These are phyloP conservation scores for Tilapia sparmanii DNA, from an alignment of 2,113 vertebrate genomes.

Conservation along the genomic window DNA sequence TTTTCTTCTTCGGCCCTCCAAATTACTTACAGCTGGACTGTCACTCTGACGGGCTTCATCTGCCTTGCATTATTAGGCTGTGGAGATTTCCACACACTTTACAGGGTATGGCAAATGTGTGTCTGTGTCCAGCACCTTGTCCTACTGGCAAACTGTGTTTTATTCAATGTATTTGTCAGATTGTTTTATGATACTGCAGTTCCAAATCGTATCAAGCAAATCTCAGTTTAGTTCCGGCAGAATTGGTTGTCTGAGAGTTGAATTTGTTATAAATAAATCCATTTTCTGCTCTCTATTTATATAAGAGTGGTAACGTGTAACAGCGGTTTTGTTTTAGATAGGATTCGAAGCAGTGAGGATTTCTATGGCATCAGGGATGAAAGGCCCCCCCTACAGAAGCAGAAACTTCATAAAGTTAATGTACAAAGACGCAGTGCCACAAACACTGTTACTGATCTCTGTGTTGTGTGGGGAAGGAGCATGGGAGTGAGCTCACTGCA, in stretches of 20 bases:
- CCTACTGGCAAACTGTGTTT: neutral
- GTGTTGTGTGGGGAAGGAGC: neutral
- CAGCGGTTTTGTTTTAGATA: neutral
- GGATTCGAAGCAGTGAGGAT: neutral
- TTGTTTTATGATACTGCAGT: neutral
- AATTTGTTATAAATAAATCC: neutral
- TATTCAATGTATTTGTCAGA: neutral
- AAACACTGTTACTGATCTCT: neutral
- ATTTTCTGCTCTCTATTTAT: neutral
- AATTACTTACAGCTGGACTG: constrained; percentile 38
- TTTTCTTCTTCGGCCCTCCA: neutral
- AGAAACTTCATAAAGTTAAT: neutral
- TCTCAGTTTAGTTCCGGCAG: neutral
- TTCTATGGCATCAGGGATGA: neutral
- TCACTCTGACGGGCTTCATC: constrained; percentile 23
- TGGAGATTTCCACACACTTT: constrained; percentile 12
- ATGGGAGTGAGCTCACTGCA: neutral
- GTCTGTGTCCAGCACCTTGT: neutral
- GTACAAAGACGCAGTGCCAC: neutral
- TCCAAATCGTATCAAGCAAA: neutral
- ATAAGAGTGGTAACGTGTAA: neutral
- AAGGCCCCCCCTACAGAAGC: neutral
- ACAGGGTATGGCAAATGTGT: neutral
- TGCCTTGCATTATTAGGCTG: constrained; percentile 20
- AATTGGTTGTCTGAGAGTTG: neutral